Base-by-base conservation (phyloP, 2,888 invertebrate genomes). In the Choristoneura rosaceana region DNA sequence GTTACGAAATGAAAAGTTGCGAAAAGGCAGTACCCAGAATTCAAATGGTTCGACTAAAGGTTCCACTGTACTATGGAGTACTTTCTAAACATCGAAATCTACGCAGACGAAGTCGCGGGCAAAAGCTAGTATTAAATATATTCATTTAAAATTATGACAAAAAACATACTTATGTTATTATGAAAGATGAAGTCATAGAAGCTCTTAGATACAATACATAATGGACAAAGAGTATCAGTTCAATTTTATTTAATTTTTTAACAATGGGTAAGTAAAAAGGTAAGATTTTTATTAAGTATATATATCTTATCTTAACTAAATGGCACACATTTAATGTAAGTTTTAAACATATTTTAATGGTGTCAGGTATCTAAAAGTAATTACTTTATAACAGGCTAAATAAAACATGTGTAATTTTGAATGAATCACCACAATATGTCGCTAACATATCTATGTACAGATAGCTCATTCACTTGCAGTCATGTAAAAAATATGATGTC, bases 331-430 rank as follows among this genome's bases (percentile, higher is more conserved):
- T 14, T 14, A 47, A 47, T 47, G 38, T 38, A 38, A 38, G 38
- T 38, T 38, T 38, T 38, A 38, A 58, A 25, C 41, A 25, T 43
- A 47, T 33, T 47, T 55, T 34, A 47, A 59, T 41, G 33, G 34
- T 45, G 25, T 61, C 7, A 38, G 38, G 38, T 71, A 38, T 62
- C 66, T 43, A 52, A 15, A 17, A 52, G 12, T 25, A 55, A 25
- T 45, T 55, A 62, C 33, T 55, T 17, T 58, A 17, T 45, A 52
- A 43, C 34, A 63, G 47, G 12, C 67, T 62, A 58, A 62, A 71
- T n/a, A 68, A 68, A 71, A 68, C 67, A 63, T 47, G 38, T 58
- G 45, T 67, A 71, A 55, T 71, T 71, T 71, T n/a, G 43, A 66
- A 62, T 71, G 67, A 71, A 63, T 68, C 71, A 68, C 47, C 71